Base-by-base conservation (phyloP, 2,888 invertebrate species). In the Cryptocheilus praepositus region DNA sequence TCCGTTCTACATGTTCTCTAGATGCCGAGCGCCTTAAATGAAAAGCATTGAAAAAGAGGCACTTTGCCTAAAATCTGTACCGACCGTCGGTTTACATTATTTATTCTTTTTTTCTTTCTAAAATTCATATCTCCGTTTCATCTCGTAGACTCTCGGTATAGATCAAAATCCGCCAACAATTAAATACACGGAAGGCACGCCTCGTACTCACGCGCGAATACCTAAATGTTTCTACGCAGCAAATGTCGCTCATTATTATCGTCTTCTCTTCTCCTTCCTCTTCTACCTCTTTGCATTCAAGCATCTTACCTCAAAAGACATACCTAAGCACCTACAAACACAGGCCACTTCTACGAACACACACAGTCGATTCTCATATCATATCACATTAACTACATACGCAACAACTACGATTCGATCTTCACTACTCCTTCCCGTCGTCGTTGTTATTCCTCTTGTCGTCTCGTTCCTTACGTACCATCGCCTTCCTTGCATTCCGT, bases 161-260 rank as follows among this genome's bases (percentile, higher is more conserved):
- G 81, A 86, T 81, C 81, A 85, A 85, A 84, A 79, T 75, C 69
- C 83, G 85, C 87, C 88, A 88, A 87, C 86, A 87, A 88, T 88
- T 85, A 86, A 77, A 72, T 83, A 85, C 83, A 86, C 86, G 86
- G 85, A 88, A 88, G 88, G 88, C 88, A 88, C 88, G 86, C 88
- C 86, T 87, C 86, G 83, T 85, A 36, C 36, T 36, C 83, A 84
- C 84, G 85, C 85, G 85, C 85, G 86, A 87, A 88, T 85, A 84
- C 84, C 84, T 85, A 82, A 77, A 73, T 76, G 73, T 79, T 73
- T 69, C 71, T 73, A 72, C 65, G 73, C 66, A 69, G 36, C 36
- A 64, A 71, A 66, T 36, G 8, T 67, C 44, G 36, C 13, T 56
- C 57, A 43, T 19, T 49, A 49, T 51, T 18, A 60, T 76, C 76